Base-by-base conservation (phyloP, 2,113 vertebrate genomes). In the Ibidorhyncha struthersii region DNA sequence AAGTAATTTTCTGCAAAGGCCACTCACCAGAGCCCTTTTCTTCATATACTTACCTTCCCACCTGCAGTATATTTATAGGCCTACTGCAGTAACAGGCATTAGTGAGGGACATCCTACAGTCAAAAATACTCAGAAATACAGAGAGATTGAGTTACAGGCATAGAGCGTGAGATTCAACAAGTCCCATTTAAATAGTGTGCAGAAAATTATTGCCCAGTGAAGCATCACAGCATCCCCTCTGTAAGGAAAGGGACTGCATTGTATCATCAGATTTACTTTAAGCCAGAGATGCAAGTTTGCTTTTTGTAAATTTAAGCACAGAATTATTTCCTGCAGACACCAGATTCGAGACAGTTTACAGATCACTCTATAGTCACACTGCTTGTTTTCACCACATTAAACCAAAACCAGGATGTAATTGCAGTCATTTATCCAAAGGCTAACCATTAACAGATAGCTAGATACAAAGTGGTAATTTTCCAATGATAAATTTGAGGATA, bases 21-120 rank as follows among this genome's bases (percentile, higher is more conserved):
- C 97, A 99, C 98, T 99, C 98, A 99, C 98, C 98, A 98, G 98
- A 98, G 98, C 98, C 99, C 98, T 98, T 98, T 98, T 98, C 96
- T 98, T 99, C 97, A 98, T 82, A 98, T 99, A 99, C 99, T 99
- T 99, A 99, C 98, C 98, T 97, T 98, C 95, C 96, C 97, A 99
- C 97, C 98, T 98, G 98, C 98, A 99, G 98, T 99, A 99, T 98
- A 98, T 98, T 99, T 99, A 98, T 99, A 99, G 99, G 98, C 98
- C 98, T 99, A 99, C 98, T 99, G 98, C 98, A 99, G 98, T 99
- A 97, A 98, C 82, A 98, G 97, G 98, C 98, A 98, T 97, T 98
- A 99, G 98, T 99, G 98, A 99, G 97, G 98, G 98, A 98, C 98
- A 99, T 98, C 98, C 99, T 99, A 99, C 96, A 99, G 98, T 98